Conservation (phyloP, 2,113 vertebrate genomes). For the Hydropotes inermis region DNA sequence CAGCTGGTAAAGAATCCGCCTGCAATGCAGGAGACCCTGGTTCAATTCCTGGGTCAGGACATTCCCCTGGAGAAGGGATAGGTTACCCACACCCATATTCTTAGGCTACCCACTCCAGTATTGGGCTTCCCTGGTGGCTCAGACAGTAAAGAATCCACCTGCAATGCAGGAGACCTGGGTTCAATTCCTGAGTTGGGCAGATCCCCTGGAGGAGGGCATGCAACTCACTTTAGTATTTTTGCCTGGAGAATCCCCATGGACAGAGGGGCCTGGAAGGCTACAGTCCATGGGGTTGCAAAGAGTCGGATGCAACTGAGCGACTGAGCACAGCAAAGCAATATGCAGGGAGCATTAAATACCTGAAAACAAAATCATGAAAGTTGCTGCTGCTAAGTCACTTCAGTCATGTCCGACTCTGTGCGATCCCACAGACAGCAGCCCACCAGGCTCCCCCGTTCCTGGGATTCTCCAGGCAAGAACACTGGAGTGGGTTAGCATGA, state of each 20-base stretch:
- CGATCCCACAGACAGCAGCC: too few species aligned
- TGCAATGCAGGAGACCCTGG: not conserved
- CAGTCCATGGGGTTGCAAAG: not conserved
- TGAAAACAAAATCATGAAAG: not conserved
- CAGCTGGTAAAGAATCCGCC: not conserved
- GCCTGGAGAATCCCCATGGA: not conserved
- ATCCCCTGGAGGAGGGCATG: not conserved
- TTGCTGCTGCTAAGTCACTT: not conserved
- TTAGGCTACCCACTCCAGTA: not conserved
- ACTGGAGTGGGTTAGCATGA: not conserved
- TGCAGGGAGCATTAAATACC: not conserved
- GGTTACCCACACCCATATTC: too few species aligned
- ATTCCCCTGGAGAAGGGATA: not conserved
- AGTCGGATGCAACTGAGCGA: not conserved
- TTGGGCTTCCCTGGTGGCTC: not conserved
- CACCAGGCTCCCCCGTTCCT: too few species aligned
- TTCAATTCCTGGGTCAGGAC: not conserved
- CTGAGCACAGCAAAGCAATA: not conserved
- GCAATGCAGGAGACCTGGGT: not conserved
- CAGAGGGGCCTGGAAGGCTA: not conserved
- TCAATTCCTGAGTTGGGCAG: not conserved
- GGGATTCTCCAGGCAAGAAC: too few species aligned
- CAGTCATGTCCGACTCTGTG: too few species aligned
- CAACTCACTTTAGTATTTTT: not conserved
- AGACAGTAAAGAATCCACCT: not conserved